Conservation (phyloP, 2,888 invertebrate species). For the Hyposoter didymator region DNA sequence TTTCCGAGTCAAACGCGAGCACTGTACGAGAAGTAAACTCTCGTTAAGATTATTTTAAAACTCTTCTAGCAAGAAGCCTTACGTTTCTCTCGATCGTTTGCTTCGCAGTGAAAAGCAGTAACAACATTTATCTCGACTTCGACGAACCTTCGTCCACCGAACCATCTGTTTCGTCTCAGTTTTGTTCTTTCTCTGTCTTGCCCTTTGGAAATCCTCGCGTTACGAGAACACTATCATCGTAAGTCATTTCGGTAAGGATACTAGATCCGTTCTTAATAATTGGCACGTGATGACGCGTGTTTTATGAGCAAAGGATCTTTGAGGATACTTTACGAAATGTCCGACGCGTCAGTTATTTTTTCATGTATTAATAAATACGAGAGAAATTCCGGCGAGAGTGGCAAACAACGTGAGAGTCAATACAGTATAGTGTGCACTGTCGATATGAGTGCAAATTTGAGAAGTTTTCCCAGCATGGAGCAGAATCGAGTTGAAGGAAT, state of each 20-base stretch:
- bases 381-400: background rate
- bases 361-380: background rate
- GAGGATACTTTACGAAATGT: background rate
- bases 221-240: background rate
- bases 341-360: background rate
- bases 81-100: background rate
- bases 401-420: no score
- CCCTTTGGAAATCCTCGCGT: background rate
- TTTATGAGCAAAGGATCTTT: background rate
- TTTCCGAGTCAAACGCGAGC: slow-evolving; percentile 59
- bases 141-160: background rate
- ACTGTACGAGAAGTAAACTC: slow-evolving; percentile 53
- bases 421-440: no score
- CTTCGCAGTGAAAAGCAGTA: background rate
- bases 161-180: slow-evolving; percentile 1
- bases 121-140: background rate
- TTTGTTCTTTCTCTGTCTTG: background rate
- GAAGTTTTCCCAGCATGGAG: background rate
- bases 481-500: background rate
- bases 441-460: background rate
- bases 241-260: slow-evolving; percentile 2
- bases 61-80: background rate
- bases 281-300: background rate
- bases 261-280: slow-evolving; percentile 17
- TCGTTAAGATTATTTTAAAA: slow-evolving; percentile 48